These are phyloP conservation scores for Paratrypauchen microcephalus DNA, from an alignment of 2,797 vertebrate genomes.

Conservation along the genomic window DNA sequence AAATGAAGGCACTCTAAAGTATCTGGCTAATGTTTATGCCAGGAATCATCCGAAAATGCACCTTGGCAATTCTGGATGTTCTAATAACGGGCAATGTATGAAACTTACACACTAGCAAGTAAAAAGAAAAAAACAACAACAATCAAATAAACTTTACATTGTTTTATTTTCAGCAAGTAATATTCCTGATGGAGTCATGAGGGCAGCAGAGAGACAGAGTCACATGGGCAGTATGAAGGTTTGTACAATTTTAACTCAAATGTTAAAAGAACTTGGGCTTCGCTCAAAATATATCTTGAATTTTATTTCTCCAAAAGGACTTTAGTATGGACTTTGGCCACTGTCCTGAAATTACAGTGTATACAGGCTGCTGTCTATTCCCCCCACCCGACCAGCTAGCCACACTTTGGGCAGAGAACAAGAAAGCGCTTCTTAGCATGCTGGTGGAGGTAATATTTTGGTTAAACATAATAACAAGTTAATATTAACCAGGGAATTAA, in stretches of 20 bases:
- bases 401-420: conserved; percentile 90
- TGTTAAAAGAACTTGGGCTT: background rate
- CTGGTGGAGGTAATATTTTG: conserved; percentile 86
- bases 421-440: conserved; percentile 94
- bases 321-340: conserved; percentile 92
- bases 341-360: conserved; percentile 97
- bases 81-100: conserved; percentile 81
- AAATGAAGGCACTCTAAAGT: conserved; percentile 91
- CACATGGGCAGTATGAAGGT: conserved; percentile 99
- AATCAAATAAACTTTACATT: background rate
- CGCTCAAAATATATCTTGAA: background rate
- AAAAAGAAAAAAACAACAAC: background rate
- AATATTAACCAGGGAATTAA: background rate
- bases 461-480: background rate
- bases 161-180: conserved; percentile 77
- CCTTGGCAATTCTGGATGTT: conserved; percentile 87
- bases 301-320: conserved; percentile 77
- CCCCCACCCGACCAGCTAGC: conserved; percentile 85
- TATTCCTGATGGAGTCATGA: conserved; percentile 89
- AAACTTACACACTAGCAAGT: background rate
- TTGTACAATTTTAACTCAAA: conserved; percentile 23
- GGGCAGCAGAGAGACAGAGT: conserved; percentile 90
- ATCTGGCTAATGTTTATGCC: conserved; percentile 92
- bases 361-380: conserved; percentile 93
- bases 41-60: conserved; percentile 93